Evolutionary conservation across 2,888 invertebrate species (phyloP), one percentile per base, ranked within the genome.

Genomic region (Lagria hirta): DNA sequence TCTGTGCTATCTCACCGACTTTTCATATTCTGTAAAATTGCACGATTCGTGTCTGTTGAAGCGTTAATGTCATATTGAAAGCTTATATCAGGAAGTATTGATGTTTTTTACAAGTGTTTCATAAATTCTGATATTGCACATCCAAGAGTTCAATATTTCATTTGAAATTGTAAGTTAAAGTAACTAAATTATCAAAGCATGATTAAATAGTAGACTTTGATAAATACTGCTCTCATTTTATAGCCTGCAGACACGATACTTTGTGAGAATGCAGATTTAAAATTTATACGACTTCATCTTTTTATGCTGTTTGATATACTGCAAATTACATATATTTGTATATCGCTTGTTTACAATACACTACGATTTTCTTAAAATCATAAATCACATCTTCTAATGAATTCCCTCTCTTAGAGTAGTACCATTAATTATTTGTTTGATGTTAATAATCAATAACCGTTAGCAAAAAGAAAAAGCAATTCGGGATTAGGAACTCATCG

Each of bases 191-290:
- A 66, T 62, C 55, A 58, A 60, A 59, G 58, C 63, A 65, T 65
- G 64, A 67, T 66, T 66, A 67, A 66, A 67, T 64, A 62, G 60
- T 53, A 49, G 66, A 65, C 65, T 59, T 63, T 66, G 68, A 68
- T 68, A 64, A 68, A 68, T 65, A 62, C 49, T 58, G 56, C 56
- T 57, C 57, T 57, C 57, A 61, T 64, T 67, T 68, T 66, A 68
- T 66, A 52, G 64, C 56, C 56, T 35, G 50, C 54, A 59, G 58
- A 59, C 66, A 66, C 66, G 66, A 64, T 56, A 62, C 51, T 44
- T 50, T 53, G 55, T 55, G 55, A 51, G 59, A 64, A 62, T 65
- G 63, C 60, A 64, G 61, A 64, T 63, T 61, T 55, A 38, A 60
- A 58, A 62, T 64, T 66, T 64, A 66, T 62, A 53, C 44, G 44